phyloP scores from a whole-genome alignment of 64 coral and sea anemone species.

The Pocillopora damicornis region DNA sequence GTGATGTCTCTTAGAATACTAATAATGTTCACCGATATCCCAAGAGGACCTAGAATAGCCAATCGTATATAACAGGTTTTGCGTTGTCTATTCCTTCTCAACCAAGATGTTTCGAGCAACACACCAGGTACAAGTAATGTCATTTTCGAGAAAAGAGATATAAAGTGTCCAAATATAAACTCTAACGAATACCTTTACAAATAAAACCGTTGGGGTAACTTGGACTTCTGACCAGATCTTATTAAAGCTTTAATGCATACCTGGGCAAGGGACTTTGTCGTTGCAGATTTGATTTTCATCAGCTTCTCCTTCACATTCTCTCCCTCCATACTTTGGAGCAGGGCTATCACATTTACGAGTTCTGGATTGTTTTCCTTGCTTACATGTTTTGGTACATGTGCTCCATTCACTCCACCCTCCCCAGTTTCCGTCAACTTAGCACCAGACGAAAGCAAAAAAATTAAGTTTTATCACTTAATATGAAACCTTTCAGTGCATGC shows the following conservation, averaged over 20 bases:
- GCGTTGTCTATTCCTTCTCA: too few relatives aligned
- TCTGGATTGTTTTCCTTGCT: conserved; percentile 7
- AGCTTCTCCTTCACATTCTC: neutral
- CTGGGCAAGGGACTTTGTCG: neutral
- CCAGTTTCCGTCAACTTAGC: conserved; percentile 2
- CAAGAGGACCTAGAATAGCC: too few relatives aligned
- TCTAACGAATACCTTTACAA: too few relatives aligned
- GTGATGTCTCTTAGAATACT: too few relatives aligned
- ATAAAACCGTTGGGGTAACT: neutral
- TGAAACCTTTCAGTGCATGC: too few relatives aligned
- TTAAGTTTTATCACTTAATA: too few relatives aligned
- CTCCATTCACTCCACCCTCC: neutral
- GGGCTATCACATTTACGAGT: neutral
- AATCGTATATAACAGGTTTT: too few relatives aligned
- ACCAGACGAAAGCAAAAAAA: neutral
- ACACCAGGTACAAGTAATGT: too few relatives aligned
- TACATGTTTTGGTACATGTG: neutral
- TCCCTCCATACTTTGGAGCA: conserved; percentile 3
- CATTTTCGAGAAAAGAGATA: too few relatives aligned
- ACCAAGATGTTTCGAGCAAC: too few relatives aligned
- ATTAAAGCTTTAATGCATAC: neutral
- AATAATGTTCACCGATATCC: too few relatives aligned
- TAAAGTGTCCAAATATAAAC: too few relatives aligned
- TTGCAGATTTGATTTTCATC: neutral
- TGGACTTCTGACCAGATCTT: neutral